These are phyloP conservation scores for Rhinoraja longicauda DNA, from an alignment of 2,797 vertebrate genomes.

Conservation along the genomic window DNA sequence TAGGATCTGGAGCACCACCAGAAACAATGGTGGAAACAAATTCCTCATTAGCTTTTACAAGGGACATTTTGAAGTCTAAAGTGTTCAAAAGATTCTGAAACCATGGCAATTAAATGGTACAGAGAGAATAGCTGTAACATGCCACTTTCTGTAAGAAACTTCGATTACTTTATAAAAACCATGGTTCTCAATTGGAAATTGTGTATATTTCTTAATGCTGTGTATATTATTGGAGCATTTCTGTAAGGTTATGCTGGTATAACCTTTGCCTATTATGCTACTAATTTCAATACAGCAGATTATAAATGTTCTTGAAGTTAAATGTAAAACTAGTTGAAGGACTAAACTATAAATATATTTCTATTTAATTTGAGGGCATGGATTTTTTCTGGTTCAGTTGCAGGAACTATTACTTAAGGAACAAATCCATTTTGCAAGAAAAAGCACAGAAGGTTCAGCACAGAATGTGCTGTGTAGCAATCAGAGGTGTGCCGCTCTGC, in stretches of 20 bases:
- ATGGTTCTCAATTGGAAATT: not conserved
- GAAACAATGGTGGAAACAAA: not conserved
- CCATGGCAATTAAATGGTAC: not conserved
- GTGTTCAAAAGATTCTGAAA: not conserved
- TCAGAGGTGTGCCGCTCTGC: too few species aligned
- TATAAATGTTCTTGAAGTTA: not conserved
- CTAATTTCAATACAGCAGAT: not conserved
- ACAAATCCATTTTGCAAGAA: too few species aligned
- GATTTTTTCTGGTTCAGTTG: too few species aligned
- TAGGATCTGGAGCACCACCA: not conserved
- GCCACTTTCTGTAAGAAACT: not conserved
- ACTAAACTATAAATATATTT: too few species aligned
- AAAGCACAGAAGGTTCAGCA: too few species aligned
- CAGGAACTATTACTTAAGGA: too few species aligned
- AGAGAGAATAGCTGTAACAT: not conserved
- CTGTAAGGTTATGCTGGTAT: not conserved
- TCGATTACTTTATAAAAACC: not conserved
- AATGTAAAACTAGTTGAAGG: too few species aligned
- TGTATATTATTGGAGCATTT: not conserved
- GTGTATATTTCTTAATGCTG: not conserved
- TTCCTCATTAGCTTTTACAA: not conserved
- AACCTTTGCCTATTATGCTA: too few species aligned
- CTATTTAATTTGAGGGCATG: too few species aligned
- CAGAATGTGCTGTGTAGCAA: too few species aligned
- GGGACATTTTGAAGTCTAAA: not conserved